Base-by-base conservation (phyloP, 2,888 invertebrate genomes). In the Sialis fuliginosa region DNA sequence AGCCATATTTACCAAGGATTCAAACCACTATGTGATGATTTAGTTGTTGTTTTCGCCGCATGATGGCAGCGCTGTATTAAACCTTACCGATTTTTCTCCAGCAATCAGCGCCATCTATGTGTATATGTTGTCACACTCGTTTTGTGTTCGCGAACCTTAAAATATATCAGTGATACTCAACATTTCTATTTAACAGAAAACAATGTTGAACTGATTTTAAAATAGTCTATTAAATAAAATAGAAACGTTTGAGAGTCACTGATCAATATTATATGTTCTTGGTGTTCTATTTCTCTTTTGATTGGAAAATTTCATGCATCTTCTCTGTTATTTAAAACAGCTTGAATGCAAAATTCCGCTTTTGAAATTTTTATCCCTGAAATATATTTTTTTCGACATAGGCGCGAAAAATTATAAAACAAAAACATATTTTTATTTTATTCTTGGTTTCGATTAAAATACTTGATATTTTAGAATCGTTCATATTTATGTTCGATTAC, bases 271-370 rank as follows among this genome's bases (percentile, higher is more conserved):
- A 30, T 32, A 42, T 30, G 31, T 32, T 13, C 13, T 30, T 32
- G 31, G 10, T 32, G 10, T 6, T 42, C 31, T 32, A 42, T 22
- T 42, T 41, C 33, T 34, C 31, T 46, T 46, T n/a, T 33, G 33
- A 33, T 34, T 44, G 22, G 32, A 35, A 44, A 12, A 22, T 31
- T 13, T 22, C 42, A 48, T 48, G 48, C 48, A 48, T 48, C 43
- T 39, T 48, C 46, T 39, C 48, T 50, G 48, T 50, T 48, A 42
- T 22, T 22, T 22, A 22, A 22, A 22, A 22, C 22, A 22, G 22
- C 22, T 22, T 22, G 22, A 22, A 22, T 22, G 32, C 46, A 42
- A 62, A 68, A 68, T 68, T 69, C 69, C 65, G 62, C 66, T 63
- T 62, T 68, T 68, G 66, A 67, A 67, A 22, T 22, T 22, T 22